phyloP scores from a whole-genome alignment of 2,113 vertebrate species.

The Grantiella picta region DNA sequence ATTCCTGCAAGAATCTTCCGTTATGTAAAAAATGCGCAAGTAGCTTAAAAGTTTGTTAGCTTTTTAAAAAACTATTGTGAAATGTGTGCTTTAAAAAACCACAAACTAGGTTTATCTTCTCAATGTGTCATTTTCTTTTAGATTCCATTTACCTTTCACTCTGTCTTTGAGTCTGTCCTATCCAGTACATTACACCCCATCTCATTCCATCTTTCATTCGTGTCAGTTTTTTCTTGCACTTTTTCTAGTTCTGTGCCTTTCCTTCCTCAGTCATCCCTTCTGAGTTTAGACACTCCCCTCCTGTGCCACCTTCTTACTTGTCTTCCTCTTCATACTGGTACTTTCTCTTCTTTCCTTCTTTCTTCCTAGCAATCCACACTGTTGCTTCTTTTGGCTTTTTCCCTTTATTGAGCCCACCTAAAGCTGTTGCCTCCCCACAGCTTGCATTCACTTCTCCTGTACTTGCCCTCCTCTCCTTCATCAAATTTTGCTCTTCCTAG shows the following conservation, averaged over 20 bases:
- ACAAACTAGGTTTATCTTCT: background rate
- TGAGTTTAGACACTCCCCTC: background rate
- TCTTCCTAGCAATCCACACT: background rate
- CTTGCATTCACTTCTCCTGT: background rate
- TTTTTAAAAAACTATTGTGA: background rate
- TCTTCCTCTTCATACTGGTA: background rate
- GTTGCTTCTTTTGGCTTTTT: background rate
- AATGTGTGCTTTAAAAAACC: background rate
- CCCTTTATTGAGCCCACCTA: background rate
- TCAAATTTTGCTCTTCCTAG: background rate
- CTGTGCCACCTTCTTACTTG: background rate
- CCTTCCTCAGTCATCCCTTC: background rate
- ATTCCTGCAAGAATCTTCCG: background rate
- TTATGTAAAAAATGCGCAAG: background rate
- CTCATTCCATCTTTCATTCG: background rate
- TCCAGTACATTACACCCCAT: background rate
- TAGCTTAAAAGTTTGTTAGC: background rate
- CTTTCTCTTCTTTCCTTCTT: background rate
- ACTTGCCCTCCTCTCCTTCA: background rate
- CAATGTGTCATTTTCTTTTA: background rate
- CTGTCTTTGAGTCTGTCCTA: background rate
- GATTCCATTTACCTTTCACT: background rate
- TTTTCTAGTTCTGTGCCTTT: background rate
- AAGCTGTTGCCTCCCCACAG: background rate
- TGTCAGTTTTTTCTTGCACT: background rate